These are phyloP conservation scores for Omphaloscelis lunosa DNA, from an alignment of 2,888 invertebrate genomes.

Conservation along the genomic window DNA sequence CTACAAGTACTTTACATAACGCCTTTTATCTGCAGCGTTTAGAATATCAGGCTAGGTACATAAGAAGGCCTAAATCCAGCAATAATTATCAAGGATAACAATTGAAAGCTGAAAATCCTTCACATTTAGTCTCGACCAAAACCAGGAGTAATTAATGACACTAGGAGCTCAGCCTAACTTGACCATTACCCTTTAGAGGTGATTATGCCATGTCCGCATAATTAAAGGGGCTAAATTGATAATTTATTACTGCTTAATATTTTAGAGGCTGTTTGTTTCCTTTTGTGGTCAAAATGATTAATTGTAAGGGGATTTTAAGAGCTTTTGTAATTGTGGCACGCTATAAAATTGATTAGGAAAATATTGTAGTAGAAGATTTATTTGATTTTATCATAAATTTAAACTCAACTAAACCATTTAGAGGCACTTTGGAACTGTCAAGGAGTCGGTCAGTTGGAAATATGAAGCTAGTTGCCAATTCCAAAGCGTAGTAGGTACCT, in stretches of 20 bases:
- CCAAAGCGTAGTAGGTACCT: too few species aligned
- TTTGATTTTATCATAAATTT: background rate
- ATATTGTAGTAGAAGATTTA: background rate
- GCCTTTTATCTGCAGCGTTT: too few species aligned
- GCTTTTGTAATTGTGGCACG: background rate
- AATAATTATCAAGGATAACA: constrained; percentile 22
- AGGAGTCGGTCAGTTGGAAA: too few species aligned
- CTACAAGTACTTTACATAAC: too few species aligned
- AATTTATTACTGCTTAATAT: constrained; percentile 37
- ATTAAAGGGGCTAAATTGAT: constrained; percentile 31
- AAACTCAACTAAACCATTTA: too few species aligned
- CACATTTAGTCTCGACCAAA: constrained; percentile 29
- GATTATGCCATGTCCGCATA: constrained; percentile 30
- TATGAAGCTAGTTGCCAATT: too few species aligned
- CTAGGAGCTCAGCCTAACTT: constrained; percentile 9
- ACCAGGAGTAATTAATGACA: constrained; percentile 45
- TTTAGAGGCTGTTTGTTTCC: constrained; percentile 7
- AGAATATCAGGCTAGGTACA: background rate
- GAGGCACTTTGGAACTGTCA: too few species aligned
- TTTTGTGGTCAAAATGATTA: background rate
- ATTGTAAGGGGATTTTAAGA: background rate
- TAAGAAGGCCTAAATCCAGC: background rate
- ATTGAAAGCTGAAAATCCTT: constrained; percentile 41
- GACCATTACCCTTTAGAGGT: constrained; percentile 49
- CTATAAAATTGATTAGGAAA: background rate